Percentiles rank a stretch among this genome's conserved stretches.
Evolutionary conservation across 2,113 vertebrate genomes (phyloP).

Genomic region (Alosa alosa): DNA sequence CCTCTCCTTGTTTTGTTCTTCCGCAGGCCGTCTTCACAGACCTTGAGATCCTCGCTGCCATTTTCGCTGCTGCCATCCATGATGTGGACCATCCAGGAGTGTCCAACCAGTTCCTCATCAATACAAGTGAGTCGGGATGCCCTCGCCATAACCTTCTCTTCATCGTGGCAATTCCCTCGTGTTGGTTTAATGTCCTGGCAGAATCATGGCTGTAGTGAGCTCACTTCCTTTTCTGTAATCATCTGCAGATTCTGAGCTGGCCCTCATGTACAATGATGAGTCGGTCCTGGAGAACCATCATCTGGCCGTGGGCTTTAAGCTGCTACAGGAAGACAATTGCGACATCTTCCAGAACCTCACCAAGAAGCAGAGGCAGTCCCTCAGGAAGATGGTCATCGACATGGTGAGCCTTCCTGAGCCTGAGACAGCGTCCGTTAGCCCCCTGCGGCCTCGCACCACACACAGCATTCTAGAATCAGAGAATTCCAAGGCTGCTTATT

Average conservation of each 20-base stretch:
- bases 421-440: neutral
- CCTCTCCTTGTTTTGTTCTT: neutral
- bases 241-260: slow-evolving; percentile 88
- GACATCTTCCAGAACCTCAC: slow-evolving; percentile 98
- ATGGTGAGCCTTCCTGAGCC: slow-evolving; percentile 73
- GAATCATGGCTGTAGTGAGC: neutral
- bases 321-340: slow-evolving; percentile 95
- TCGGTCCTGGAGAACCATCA: slow-evolving; percentile 98
- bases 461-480: neutral
- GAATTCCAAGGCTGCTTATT: slow-evolving; percentile 8
- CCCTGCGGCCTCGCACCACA: neutral
- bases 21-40: slow-evolving; percentile 95
- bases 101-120: slow-evolving; percentile 98
- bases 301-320: slow-evolving; percentile 93
- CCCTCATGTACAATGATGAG: slow-evolving; percentile 97
- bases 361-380: slow-evolving; percentile 94
- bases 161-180: neutral
- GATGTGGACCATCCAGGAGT: slow-evolving; percentile 98
- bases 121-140: slow-evolving; percentile 88
- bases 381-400: slow-evolving; percentile 98
- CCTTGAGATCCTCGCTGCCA: slow-evolving; percentile 94
- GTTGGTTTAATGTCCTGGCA: neutral
- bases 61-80: slow-evolving; percentile 96
- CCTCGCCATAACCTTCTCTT: neutral
- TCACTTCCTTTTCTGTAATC: neutral